Percentiles rank a stretch among this genome's conserved stretches.
These are phyloP conservation scores for Lithobius niger DNA, from an alignment of 1,140 invertebrate genomes.

Conservation along the genomic window DNA sequence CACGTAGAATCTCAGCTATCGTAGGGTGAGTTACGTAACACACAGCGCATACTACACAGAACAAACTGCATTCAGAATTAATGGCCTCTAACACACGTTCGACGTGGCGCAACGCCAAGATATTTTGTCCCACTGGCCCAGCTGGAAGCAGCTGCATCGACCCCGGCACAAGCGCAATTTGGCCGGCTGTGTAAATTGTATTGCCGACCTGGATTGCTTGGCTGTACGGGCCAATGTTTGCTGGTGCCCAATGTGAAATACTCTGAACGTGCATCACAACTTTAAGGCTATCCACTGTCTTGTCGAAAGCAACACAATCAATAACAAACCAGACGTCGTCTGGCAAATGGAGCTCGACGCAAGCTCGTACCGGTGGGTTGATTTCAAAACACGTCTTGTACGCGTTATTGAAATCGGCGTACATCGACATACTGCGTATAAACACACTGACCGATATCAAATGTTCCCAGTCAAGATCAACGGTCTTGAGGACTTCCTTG, in stretches of 20 bases:
- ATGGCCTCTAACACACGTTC: slow-evolving; percentile 9
- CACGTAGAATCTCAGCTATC: slow-evolving; percentile 53
- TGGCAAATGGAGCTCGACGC: slow-evolving; percentile 64
- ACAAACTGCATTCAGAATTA: background rate
- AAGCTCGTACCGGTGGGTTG: slow-evolving; percentile 73
- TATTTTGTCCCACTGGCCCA: slow-evolving; percentile 59
- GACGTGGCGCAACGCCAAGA: slow-evolving; percentile 61
- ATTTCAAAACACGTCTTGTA: slow-evolving; percentile 54
- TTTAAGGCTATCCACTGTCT: slow-evolving; percentile 8
- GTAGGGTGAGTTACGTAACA: slow-evolving; percentile 60
- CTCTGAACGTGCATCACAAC: slow-evolving; percentile 75
- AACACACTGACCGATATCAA: slow-evolving; percentile 67
- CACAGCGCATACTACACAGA: slow-evolving; percentile 38
- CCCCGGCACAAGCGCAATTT: slow-evolving; percentile 78
- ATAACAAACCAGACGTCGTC: slow-evolving; percentile 55
- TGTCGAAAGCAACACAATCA: slow-evolving; percentile 35
- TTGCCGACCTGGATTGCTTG: slow-evolving; percentile 71
- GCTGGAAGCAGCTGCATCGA: slow-evolving; percentile 57
- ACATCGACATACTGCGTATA: slow-evolving; percentile 64
- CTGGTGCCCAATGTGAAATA: slow-evolving; percentile 89
- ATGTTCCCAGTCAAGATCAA: slow-evolving; percentile 40
- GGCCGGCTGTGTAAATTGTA: slow-evolving; percentile 73
- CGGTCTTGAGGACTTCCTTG: slow-evolving; percentile 20
- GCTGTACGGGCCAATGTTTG: slow-evolving; percentile 90
- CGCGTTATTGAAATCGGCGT: slow-evolving; percentile 56